Conservation (phyloP, 1,140 invertebrate species). For the Onthophagus taurus region DNA sequence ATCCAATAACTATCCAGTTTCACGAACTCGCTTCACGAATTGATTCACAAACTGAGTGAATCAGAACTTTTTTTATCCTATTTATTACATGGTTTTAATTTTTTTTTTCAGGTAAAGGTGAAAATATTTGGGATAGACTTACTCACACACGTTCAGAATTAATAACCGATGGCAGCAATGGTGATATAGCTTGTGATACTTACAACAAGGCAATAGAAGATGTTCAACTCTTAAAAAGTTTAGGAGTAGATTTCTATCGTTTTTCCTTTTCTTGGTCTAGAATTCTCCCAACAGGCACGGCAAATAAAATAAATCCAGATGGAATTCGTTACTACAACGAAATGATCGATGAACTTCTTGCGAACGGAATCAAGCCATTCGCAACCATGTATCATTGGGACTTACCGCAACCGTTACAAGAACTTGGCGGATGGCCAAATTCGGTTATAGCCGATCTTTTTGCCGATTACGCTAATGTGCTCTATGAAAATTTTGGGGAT, state of each 20-base stretch:
- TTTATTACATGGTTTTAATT: too few species aligned
- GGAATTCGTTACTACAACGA: slow-evolving; percentile 47
- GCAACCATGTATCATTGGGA: slow-evolving; percentile 42
- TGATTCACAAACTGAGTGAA: too few species aligned
- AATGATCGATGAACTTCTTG: slow-evolving; percentile 39
- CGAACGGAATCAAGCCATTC: slow-evolving; percentile 41
- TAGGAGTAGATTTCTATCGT: slow-evolving; percentile 45
- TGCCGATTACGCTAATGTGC: slow-evolving; percentile 35
- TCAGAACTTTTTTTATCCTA: too few species aligned
- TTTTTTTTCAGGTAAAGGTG: slow-evolving; percentile 28
- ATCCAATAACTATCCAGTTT: too few species aligned
- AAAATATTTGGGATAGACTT: slow-evolving; percentile 36
- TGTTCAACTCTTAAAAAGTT: slow-evolving; percentile 37
- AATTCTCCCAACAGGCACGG: slow-evolving; percentile 44
- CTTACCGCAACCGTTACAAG: slow-evolving; percentile 33
- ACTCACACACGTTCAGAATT: slow-evolving; percentile 23
- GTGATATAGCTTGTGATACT: slow-evolving; percentile 42
- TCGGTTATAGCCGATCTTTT: slow-evolving; percentile 12
- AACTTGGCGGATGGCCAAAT: slow-evolving; percentile 46
- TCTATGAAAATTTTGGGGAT: slow-evolving; percentile 44
- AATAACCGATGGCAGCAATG: slow-evolving; percentile 39
- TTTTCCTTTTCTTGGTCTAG: slow-evolving; percentile 55
- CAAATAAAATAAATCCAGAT: slow-evolving; percentile 40
- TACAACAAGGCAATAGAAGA: slow-evolving; percentile 44
- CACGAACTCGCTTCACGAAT: too few species aligned